A percentile compares a stretch with the other conserved stretches of the same genome.
Evolutionary conservation across 2,797 vertebrate species (phyloP).

Genomic region (Pitangus sulphuratus): DNA sequence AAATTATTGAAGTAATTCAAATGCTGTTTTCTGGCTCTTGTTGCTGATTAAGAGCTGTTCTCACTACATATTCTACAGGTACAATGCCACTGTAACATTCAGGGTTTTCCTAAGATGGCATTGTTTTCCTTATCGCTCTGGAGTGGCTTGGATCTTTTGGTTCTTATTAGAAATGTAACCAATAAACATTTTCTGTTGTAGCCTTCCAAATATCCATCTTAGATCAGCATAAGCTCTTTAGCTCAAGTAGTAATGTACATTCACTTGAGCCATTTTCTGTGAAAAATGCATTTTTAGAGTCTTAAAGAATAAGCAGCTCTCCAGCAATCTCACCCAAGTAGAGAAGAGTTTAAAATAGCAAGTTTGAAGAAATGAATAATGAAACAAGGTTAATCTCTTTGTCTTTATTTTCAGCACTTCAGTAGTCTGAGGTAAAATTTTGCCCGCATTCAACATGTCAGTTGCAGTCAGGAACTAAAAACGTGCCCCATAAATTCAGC

Average conservation of each 20-base stretch:
- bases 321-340: not conserved
- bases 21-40: not conserved
- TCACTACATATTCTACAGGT: not conserved
- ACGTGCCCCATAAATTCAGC: not conserved
- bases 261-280: not conserved
- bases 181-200: not conserved
- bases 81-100: not conserved
- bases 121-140: not conserved
- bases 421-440: conserved; percentile 36
- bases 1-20: not conserved
- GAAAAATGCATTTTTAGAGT: not conserved
- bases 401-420: not conserved
- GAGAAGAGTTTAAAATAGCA: not conserved
- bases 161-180: not conserved
- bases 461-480: conserved; percentile 31
- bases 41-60: not conserved
- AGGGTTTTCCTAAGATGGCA: not conserved
- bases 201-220: not conserved
- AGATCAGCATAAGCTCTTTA: not conserved
- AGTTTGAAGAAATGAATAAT: conserved; percentile 10
- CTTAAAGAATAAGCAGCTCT: not conserved
- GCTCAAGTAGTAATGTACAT: not conserved
- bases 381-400: not conserved
- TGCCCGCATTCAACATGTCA: not conserved
- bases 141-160: not conserved